Conservation (phyloP, 2,797 vertebrate genomes). For the Remorina albescens region DNA sequence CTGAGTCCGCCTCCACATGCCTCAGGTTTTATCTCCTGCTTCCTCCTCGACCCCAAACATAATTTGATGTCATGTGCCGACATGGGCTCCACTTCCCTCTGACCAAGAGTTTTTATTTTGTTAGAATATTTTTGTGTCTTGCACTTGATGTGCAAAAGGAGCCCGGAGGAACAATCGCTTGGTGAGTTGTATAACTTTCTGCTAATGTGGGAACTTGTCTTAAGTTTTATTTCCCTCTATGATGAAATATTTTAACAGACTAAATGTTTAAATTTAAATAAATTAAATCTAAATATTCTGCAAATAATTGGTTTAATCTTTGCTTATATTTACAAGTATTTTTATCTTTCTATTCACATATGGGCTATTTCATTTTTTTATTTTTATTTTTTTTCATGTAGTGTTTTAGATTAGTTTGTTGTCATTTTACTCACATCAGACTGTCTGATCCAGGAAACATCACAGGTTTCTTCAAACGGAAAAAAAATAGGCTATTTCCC, state of each 20-base stretch:
- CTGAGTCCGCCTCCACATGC: slow-evolving; percentile 56
- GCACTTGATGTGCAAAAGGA: slow-evolving; percentile 22
- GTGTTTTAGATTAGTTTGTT: slow-evolving; percentile 2
- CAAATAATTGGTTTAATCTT: neutral
- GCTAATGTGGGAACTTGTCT: neutral
- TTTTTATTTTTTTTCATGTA: neutral
- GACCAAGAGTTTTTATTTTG: slow-evolving; percentile 2
- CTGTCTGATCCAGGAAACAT: slow-evolving; percentile 86
- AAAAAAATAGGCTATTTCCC: slow-evolving; percentile 88
- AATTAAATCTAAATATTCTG: neutral
- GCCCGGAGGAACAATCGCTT: neutral
- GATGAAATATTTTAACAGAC: neutral
- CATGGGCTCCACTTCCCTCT: slow-evolving; percentile 18
- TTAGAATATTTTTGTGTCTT: neutral
- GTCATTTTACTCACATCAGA: slow-evolving; percentile 67
- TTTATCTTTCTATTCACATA: neutral
- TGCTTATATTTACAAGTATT: neutral
- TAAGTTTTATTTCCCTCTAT: neutral
- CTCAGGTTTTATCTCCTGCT: slow-evolving; percentile 37
- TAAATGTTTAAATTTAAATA: neutral
- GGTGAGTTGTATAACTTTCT: slow-evolving; percentile 58
- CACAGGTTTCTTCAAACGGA: slow-evolving; percentile 88
- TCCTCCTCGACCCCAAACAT: slow-evolving; percentile 37
- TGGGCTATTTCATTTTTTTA: neutral
- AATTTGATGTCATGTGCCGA: slow-evolving; percentile 40